A percentile compares a stretch with the other conserved stretches of the same genome.
phyloP scores from a whole-genome alignment of 2,113 vertebrate genomes.

The Pangasianodon gigas region DNA sequence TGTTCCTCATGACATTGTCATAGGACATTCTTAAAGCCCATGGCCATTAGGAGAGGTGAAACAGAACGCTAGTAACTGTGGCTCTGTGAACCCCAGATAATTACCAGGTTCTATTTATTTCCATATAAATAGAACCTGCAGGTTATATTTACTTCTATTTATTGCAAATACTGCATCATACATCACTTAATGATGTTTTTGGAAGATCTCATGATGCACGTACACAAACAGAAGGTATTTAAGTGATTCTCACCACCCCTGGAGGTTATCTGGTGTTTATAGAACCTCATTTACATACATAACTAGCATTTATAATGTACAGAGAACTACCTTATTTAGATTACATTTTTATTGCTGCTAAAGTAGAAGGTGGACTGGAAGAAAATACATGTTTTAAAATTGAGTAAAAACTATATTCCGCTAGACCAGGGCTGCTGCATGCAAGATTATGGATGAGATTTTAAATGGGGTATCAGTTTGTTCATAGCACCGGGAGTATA shows the following conservation, averaged over 20 bases:
- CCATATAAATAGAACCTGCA: background rate
- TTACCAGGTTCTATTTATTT: background rate
- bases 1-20: background rate
- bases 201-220: background rate
- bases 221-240: background rate
- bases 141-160: background rate
- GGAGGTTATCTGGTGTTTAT: background rate
- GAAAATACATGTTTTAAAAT: slow-evolving; percentile 27
- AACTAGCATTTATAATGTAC: slow-evolving; percentile 58
- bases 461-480: slow-evolving; percentile 47
- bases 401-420: slow-evolving; percentile 57
- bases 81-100: background rate
- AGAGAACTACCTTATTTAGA: slow-evolving; percentile 58
- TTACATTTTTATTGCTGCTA: slow-evolving; percentile 70
- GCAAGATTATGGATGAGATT: slow-evolving; percentile 51
- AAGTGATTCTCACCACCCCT: background rate
- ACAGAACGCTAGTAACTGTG: background rate
- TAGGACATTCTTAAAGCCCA: background rate
- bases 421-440: slow-evolving; percentile 57
- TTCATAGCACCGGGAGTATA: background rate
- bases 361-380: slow-evolving; percentile 57
- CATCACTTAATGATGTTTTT: background rate
- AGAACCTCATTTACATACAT: background rate
- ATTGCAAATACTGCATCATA: background rate
- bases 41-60: background rate